Evolutionary conservation across 2,113 vertebrate genomes (phyloP).

Genomic region (Crotophaga sulcirostris): DNA sequence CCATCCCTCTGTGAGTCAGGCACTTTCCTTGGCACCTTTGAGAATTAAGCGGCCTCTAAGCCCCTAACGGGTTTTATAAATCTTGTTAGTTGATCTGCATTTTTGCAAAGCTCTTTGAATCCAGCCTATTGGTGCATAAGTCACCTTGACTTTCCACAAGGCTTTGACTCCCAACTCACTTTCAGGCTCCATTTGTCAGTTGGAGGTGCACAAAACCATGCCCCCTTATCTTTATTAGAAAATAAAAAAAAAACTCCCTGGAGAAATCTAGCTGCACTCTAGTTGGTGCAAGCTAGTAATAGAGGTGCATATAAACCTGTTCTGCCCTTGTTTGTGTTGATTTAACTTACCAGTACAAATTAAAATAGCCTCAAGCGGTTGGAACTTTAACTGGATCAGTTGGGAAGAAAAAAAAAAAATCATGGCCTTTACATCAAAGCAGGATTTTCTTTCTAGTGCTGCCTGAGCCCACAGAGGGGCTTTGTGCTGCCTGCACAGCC

Average conservation of each 20-base stretch:
- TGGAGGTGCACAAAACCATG: background rate
- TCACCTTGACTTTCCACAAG: slow-evolving; percentile 58
- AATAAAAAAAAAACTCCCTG: slow-evolving; percentile 5
- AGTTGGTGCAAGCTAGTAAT: background rate
- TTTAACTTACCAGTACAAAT: slow-evolving; percentile 63
- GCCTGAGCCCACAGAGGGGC: background rate
- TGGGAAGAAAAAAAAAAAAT: background rate
- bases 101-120: slow-evolving; percentile 65
- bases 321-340: slow-evolving; percentile 65
- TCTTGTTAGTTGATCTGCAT: slow-evolving; percentile 71
- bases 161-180: slow-evolving; percentile 49
- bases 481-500: background rate
- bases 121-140: slow-evolving; percentile 23
- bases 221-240: slow-evolving; percentile 29
- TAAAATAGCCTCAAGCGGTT: slow-evolving; percentile 62
- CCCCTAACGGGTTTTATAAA: slow-evolving; percentile 58
- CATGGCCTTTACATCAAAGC: slow-evolving; percentile 12
- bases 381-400: slow-evolving; percentile 59
- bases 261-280: slow-evolving; percentile 23
- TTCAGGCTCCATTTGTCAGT: slow-evolving; percentile 66
- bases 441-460: background rate
- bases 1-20: background rate
- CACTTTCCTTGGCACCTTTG: slow-evolving; percentile 43
- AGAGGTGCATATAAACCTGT: slow-evolving; percentile 52
- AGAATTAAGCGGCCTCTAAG: slow-evolving; percentile 59